Base-by-base conservation (phyloP, 2,888 invertebrate species). In the Ecliptopera silaceata region DNA sequence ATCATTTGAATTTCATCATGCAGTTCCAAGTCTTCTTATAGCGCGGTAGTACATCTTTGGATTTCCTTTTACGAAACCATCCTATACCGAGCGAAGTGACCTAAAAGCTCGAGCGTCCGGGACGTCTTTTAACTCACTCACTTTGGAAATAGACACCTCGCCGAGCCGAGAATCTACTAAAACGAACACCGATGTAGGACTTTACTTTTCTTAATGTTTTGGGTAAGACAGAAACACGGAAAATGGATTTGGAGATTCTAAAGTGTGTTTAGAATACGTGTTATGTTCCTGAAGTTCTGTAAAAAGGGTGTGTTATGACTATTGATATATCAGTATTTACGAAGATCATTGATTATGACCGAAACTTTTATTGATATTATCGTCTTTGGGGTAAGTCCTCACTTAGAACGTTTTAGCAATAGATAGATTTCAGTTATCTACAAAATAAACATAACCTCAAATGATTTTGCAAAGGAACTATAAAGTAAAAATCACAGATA, bases 91-190 rank as follows among this genome's bases (percentile, higher is more conserved):
- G 77, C 70, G 75, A 74, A 76, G 78, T 82, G 85, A 84, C 84
- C 86, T 86, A 86, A 82, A 87, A 86, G 80, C 80, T 59, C 54
- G 47, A 68, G 56, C 75, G 77, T 74, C 77, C 74, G 67, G 60
- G 57, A 68, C 72, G 77, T 75, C 79, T 82, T 86, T 84, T 79
- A 82, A 75, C 80, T 76, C 73, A 70, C 74, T 76, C 72, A 65
- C 74, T 80, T 75, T 73, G 75, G 80, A 82, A 87, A 86, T 86
- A 87, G 83, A 86, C 80, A 76, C 79, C 73, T 65, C 51, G 65
- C 61, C 61, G 34, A 26, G 42, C 63, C 61, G 29, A 31, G 32
- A 17, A 6, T 65, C 68, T 68, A 61, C 65, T 64, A 69, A 68
- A 71, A 70, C 68, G 65, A 67, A 68, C 64, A 63, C 66, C 68